Percentiles rank a stretch among this genome's conserved stretches.
Conservation (phyloP, 2,113 vertebrate genomes). For the Euleptes europaea region DNA sequence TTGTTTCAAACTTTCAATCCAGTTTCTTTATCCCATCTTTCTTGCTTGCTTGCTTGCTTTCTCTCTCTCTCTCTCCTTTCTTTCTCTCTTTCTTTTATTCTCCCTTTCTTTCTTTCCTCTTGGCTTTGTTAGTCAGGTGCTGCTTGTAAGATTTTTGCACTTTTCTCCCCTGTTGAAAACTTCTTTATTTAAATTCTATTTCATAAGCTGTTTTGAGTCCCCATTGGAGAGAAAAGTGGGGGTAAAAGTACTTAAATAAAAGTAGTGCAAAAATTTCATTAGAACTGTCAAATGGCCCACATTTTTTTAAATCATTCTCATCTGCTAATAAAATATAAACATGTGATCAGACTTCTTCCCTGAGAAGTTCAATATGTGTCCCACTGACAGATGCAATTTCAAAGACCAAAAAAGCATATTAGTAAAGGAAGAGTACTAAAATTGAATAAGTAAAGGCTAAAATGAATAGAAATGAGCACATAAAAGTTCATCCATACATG, state of each 20-base stretch:
- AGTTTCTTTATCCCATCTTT: neutral
- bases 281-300: conserved; percentile 28
- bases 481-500: neutral
- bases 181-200: too few species aligned
- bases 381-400: conserved; percentile 57
- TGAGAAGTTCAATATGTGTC: conserved; percentile 53
- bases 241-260: too few species aligned
- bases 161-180: too few species aligned
- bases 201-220: too few species aligned
- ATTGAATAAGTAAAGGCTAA: conserved; percentile 41
- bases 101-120: too few species aligned
- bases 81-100: neutral
- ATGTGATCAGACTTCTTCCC: conserved; percentile 46
- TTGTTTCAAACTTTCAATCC: neutral
- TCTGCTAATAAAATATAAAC: neutral
- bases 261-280: neutral
- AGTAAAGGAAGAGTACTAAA: conserved; percentile 44
- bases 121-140: too few species aligned
- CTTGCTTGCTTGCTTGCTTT: too few species aligned
- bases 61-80: too few species aligned
- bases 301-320: neutral
- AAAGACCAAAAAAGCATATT: conserved; percentile 34
- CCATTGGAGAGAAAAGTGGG: too few species aligned
- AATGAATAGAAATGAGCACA: conserved; percentile 38
- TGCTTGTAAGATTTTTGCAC: too few species aligned